These are phyloP conservation scores for Eutolmus rufibarbis DNA, from an alignment of 2,888 invertebrate species.

Conservation along the genomic window DNA sequence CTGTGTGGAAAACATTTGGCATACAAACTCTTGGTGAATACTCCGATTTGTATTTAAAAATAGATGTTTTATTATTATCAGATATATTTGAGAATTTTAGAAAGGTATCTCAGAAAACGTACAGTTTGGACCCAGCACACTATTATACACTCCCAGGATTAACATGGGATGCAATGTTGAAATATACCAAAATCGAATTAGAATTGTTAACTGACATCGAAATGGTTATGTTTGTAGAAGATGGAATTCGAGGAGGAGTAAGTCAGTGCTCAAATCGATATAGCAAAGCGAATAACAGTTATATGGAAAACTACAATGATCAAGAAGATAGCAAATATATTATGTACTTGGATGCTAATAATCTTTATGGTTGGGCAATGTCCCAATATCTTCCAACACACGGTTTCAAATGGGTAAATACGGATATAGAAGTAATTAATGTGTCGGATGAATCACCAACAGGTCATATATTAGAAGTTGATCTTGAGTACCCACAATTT, in stretches of 20 bases:
- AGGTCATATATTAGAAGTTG: conserved; percentile 54
- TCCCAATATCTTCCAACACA: conserved; percentile 47
- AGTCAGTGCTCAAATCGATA: conserved; percentile 13
- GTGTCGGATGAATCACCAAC: conserved; percentile 13
- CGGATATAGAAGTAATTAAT: neutral
- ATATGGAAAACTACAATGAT: neutral
- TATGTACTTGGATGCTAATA: conserved; percentile 47
- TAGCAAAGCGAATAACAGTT: conserved; percentile 8
- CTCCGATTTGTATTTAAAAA: conserved; percentile 50
- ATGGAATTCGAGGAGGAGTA: conserved; percentile 15
- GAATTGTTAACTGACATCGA: neutral
- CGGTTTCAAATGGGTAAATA: conserved; percentile 49
- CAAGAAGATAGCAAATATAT: neutral
- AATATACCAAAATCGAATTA: too few relatives aligned
- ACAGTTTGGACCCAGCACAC: neutral
- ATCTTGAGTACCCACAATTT: conserved; percentile 45
- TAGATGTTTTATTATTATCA: too few relatives aligned
- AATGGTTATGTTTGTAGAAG: conserved; percentile 1
- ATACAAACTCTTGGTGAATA: conserved; percentile 51
- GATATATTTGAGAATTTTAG: conserved; percentile 27
- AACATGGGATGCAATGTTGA: neutral
- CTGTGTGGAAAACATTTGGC: conserved; percentile 51
- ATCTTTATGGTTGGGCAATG: conserved; percentile 48
- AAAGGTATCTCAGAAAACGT: neutral
- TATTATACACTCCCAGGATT: too few relatives aligned